A percentile compares a stretch with the other conserved stretches of the same genome.
These are phyloP conservation scores for Gryllus bimaculatus DNA, from an alignment of 1,140 invertebrate genomes.

Conservation along the genomic window DNA sequence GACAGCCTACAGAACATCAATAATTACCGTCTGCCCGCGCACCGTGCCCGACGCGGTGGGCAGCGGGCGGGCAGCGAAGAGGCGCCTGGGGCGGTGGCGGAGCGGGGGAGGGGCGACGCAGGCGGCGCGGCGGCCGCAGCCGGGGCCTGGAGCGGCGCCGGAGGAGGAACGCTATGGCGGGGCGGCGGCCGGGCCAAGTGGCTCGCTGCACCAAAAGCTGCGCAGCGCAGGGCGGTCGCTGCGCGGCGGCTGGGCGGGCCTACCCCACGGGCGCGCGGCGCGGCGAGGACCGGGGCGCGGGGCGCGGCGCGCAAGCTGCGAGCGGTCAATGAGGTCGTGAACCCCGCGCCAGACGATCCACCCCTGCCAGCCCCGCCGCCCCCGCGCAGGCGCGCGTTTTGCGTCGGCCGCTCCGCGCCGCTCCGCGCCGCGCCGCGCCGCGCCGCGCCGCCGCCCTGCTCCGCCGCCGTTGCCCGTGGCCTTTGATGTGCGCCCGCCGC, in stretches of 20 bases:
- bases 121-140: not conserved
- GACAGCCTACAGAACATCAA: not conserved
- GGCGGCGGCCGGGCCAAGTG: too few relatives aligned
- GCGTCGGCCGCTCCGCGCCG: not conserved
- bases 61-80: not conserved
- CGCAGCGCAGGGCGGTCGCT: not conserved
- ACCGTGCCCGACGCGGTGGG: not conserved
- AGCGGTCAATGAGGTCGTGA: not conserved
- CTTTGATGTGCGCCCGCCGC: too few relatives aligned
- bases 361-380: not conserved
- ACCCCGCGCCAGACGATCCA: not conserved
- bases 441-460: too few relatives aligned
- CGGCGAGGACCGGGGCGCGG: not conserved
- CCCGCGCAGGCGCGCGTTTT: not conserved
- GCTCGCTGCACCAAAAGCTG: not conserved
- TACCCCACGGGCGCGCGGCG: not conserved
- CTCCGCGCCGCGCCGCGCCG: too few relatives aligned
- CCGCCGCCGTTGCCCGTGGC: too few relatives aligned
- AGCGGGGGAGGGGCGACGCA: not conserved
- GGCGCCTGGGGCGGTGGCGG: not conserved
- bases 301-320: not conserved
- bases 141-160: too few relatives aligned
- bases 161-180: too few relatives aligned
- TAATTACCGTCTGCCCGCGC: not conserved
- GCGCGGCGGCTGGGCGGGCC: too few relatives aligned